A percentile compares a stretch with the other conserved stretches of the same genome.
These are phyloP conservation scores for Pedionomus torquatus DNA, from an alignment of 2,113 vertebrate genomes.

Conservation along the genomic window DNA sequence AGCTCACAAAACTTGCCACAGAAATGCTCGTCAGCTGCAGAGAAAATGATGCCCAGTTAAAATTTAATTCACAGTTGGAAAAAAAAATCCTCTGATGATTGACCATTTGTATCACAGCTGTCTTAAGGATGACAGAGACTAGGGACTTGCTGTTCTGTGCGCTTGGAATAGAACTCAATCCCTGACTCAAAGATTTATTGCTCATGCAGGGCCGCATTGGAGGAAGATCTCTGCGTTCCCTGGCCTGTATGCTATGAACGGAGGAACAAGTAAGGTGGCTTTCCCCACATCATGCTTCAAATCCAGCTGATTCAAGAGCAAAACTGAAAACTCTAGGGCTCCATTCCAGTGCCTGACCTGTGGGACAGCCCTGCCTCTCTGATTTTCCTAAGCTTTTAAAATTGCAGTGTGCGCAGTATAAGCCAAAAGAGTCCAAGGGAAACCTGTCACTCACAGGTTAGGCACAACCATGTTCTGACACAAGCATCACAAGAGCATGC, in stretches of 20 bases:
- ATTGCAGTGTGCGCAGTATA: not conserved
- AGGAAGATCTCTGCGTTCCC: not conserved
- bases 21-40: not conserved
- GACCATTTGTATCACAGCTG: constrained; percentile 8
- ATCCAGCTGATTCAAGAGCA: not conserved
- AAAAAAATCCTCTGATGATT: not conserved
- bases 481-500: not conserved
- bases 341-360: not conserved
- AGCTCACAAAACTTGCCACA: not conserved
- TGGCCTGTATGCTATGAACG: not conserved
- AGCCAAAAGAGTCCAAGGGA: not conserved
- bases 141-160: not conserved
- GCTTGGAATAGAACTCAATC: not conserved
- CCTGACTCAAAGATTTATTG: not conserved
- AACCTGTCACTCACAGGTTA: not conserved
- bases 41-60: not conserved
- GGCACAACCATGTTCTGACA: not conserved
- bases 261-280: not conserved
- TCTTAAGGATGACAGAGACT: not conserved
- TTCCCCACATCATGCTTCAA: not conserved
- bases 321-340: not conserved
- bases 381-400: not conserved
- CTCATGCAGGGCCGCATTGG: not conserved
- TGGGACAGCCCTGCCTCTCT: not conserved
- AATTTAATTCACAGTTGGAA: not conserved